Evolutionary conservation across 2,113 vertebrate species (phyloP).

Genomic region (Oreochromis niloticus): DNA sequence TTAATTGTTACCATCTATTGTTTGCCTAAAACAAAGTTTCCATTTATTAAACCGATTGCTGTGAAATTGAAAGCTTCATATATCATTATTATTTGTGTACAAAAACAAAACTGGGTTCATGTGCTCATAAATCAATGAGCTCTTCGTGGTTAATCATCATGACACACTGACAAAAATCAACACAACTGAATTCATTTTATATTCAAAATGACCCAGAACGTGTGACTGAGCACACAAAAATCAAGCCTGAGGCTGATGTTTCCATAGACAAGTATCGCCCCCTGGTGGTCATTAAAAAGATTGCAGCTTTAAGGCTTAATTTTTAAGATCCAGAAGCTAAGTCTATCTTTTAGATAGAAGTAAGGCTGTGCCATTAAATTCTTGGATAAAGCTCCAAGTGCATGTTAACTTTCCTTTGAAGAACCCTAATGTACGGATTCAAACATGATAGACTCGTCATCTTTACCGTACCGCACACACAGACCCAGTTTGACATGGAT

Average conservation of each 20-base stretch:
- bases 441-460: neutral
- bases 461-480: neutral
- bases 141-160: neutral
- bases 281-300: neutral
- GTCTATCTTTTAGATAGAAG: neutral
- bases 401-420: neutral
- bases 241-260: neutral
- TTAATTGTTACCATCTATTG: neutral
- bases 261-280: neutral
- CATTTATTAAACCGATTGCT: neutral
- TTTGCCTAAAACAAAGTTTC: neutral
- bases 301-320: fast-evolving
- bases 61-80: neutral
- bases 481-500: neutral
- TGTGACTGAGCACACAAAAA: neutral
- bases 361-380: neutral
- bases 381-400: neutral
- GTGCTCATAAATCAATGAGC: neutral
- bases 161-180: neutral
- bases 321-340: neutral
- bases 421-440: neutral
- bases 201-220: neutral
- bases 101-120: neutral
- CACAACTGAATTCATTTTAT: neutral
- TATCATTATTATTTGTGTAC: neutral